Evolutionary conservation across 2,113 vertebrate genomes (phyloP).

Genomic region (Pongo abelii): DNA sequence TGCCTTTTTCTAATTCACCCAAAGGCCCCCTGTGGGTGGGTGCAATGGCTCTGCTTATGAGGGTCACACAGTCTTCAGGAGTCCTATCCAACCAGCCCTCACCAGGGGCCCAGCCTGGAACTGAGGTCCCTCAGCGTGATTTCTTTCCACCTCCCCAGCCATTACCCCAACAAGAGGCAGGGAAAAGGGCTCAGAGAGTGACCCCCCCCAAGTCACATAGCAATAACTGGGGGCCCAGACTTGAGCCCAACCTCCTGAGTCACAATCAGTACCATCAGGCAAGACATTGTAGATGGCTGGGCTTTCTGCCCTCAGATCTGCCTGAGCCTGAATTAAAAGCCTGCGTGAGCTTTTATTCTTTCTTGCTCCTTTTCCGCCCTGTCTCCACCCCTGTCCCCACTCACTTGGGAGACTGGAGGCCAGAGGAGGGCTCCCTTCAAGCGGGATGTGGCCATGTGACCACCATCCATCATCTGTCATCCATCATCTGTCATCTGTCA

Average conservation of each 20-base stretch:
- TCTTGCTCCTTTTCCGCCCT: not conserved
- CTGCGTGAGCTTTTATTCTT: not conserved
- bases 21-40: not conserved
- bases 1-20: not conserved
- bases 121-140: not conserved
- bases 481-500: not conserved
- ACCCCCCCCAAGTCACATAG: not conserved
- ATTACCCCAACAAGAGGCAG: not conserved
- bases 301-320: not conserved
- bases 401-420: not conserved
- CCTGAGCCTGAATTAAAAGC: not conserved
- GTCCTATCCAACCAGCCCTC: not conserved
- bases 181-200: not conserved
- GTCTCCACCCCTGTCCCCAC: not conserved
- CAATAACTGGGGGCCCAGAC: not conserved
- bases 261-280: not conserved
- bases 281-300: not conserved
- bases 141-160: not conserved
- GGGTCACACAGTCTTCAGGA: not conserved
- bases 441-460: not conserved
- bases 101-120: not conserved
- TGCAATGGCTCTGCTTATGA: not conserved
- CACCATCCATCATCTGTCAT: slow-evolving; percentile 14
- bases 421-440: not conserved
- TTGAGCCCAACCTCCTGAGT: not conserved